Percentiles rank a stretch among this genome's conserved stretches.
phyloP scores from a whole-genome alignment of 1,140 invertebrate species.

The Littorina saxatilis region DNA sequence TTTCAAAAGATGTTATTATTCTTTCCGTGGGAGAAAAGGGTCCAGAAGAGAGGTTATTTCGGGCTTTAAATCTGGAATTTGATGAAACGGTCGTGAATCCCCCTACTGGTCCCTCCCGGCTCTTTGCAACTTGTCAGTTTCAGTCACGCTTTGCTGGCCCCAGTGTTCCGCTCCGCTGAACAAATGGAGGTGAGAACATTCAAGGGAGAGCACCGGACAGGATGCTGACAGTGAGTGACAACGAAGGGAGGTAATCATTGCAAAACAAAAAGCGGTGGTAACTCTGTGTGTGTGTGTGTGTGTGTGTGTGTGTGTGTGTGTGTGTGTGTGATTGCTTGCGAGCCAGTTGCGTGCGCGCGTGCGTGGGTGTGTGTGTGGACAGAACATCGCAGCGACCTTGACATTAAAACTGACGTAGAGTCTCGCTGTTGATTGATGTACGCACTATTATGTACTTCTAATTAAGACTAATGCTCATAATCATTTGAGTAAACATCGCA shows the following conservation, averaged over 20 bases:
- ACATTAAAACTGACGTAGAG: too few relatives aligned
- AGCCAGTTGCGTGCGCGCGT: neutral
- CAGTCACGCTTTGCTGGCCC: too few relatives aligned
- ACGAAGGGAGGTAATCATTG: neutral
- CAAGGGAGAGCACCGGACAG: too few relatives aligned
- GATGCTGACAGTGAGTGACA: neutral
- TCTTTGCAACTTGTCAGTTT: neutral
- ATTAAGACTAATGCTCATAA: too few relatives aligned
- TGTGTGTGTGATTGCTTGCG: neutral
- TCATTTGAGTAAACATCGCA: too few relatives aligned
- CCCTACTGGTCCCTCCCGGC: neutral
- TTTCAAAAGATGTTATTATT: neutral
- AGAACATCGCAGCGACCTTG: too few relatives aligned
- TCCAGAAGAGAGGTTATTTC: neutral
- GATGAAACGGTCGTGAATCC: neutral
- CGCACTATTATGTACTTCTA: too few relatives aligned
- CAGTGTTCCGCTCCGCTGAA: too few relatives aligned
- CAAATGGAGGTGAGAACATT: too few relatives aligned
- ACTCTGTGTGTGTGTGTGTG: neutral
- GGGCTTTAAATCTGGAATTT: neutral
- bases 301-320: neutral
- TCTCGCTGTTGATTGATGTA: too few relatives aligned
- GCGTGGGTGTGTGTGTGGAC: neutral
- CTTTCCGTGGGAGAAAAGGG: neutral
- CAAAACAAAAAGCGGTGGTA: neutral